These are phyloP conservation scores for Ectropis crepuscularia DNA, from an alignment of 2,888 invertebrate genomes.

Conservation along the genomic window DNA sequence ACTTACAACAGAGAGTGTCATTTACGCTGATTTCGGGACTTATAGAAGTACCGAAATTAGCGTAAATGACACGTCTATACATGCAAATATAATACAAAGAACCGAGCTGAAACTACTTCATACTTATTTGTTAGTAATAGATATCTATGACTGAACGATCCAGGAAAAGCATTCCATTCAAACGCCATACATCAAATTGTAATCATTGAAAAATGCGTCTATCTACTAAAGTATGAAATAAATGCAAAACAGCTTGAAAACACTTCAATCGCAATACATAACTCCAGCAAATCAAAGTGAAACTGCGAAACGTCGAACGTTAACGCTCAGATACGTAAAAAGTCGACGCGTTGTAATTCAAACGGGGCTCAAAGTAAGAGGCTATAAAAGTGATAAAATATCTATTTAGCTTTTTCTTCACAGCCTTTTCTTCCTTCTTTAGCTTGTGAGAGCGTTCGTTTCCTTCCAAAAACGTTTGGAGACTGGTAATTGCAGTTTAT, in stretches of 20 bases:
- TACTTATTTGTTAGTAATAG: too few relatives aligned
- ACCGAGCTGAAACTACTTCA: too few relatives aligned
- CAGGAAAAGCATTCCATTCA: too few relatives aligned
- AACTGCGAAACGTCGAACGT: slow-evolving; percentile 41
- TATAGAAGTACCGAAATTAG: too few relatives aligned
- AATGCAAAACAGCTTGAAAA: slow-evolving; percentile 9
- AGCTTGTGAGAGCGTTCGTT: slow-evolving; percentile 61
- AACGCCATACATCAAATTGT: not conserved
- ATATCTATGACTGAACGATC: too few relatives aligned
- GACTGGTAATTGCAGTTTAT: slow-evolving; percentile 78
- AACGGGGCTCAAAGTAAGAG: slow-evolving; percentile 72
- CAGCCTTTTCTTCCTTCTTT: slow-evolving; percentile 56
- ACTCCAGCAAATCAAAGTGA: slow-evolving; percentile 40
- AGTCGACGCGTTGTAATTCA: slow-evolving; percentile 64
- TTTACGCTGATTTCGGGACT: too few relatives aligned
- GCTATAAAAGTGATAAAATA: slow-evolving; percentile 83
- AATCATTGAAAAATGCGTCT: not conserved
- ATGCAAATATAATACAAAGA: too few relatives aligned
- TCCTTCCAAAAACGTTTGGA: slow-evolving; percentile 73
- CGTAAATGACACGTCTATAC: too few relatives aligned
- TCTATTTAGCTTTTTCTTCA: slow-evolving; percentile 76
- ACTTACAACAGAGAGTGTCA: too few relatives aligned
- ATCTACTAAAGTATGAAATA: not conserved
- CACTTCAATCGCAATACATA: slow-evolving; percentile 37
- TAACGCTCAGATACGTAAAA: slow-evolving; percentile 50